A percentile compares a stretch with the other conserved stretches of the same genome.
phyloP scores from a whole-genome alignment of 30 jellyfish, hydroid and myxozoan genomes.

The Nemopilema nomurai region DNA sequence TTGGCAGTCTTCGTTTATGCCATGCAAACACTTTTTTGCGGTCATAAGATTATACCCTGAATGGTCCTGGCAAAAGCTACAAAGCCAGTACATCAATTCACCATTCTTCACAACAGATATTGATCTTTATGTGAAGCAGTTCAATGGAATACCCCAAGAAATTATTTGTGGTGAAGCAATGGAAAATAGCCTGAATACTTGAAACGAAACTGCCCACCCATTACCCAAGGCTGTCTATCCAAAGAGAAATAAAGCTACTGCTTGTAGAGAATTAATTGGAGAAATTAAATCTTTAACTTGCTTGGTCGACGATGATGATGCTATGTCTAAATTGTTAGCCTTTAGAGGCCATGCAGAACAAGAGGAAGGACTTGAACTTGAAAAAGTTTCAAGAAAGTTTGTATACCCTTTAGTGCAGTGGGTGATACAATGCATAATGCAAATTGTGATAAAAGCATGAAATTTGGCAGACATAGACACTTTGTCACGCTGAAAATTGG shows the following conservation, averaged over 20 bases:
- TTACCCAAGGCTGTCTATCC: background rate
- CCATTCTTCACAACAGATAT: background rate
- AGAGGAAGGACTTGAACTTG: slow-evolving; percentile 18
- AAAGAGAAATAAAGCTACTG: slow-evolving; percentile 20
- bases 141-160: background rate
- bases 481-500: background rate
- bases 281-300: background rate
- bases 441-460: background rate
- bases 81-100: background rate
- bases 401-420: background rate
- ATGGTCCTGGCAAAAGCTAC: too few species aligned
- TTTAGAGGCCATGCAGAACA: slow-evolving; percentile 12
- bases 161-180: background rate
- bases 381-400: background rate
- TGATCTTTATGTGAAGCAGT: background rate
- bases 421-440: background rate
- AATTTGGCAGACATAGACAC: background rate
- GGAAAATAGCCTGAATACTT: background rate
- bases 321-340: slow-evolving; percentile 3
- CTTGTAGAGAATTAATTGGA: slow-evolving; percentile 6
- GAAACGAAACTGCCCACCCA: slow-evolving; percentile 5
- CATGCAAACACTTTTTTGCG: too few species aligned
- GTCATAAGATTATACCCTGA: background rate
- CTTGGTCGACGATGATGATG: slow-evolving; percentile 17
- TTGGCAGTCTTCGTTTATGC: slow-evolving; percentile 28